Conservation (phyloP, 2,797 vertebrate species). For the Cuculus canorus region DNA sequence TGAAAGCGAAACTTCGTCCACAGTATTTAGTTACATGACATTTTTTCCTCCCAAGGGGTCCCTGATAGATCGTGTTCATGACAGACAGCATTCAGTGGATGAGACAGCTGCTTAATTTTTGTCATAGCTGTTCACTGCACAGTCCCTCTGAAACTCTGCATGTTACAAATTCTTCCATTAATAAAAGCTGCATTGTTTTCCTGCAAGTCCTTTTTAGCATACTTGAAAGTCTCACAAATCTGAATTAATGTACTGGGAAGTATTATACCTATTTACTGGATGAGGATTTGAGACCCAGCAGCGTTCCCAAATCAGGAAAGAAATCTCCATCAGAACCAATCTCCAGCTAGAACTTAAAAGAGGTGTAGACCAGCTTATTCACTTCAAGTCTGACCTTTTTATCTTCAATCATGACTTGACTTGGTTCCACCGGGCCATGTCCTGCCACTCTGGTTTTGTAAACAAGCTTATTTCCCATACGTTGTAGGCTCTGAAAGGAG, state of each 20-base stretch:
- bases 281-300: background rate
- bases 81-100: conserved; percentile 26
- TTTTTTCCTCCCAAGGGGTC: conserved; percentile 10
- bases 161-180: conserved; percentile 22
- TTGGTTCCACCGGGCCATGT: background rate
- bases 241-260: background rate
- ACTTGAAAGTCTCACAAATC: background rate
- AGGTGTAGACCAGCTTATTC: background rate
- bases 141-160: background rate
- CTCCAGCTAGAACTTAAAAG: background rate
- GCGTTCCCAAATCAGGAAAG: background rate
- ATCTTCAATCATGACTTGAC: background rate
- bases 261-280: background rate
- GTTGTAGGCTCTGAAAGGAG: background rate
- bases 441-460: background rate
- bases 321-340: background rate
- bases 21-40: conserved; percentile 52
- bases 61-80: background rate
- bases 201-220: background rate
- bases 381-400: background rate
- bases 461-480: background rate
- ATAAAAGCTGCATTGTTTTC: background rate
- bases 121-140: conserved; percentile 21
- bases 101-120: conserved; percentile 66
- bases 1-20: background rate